phyloP scores from a whole-genome alignment of 2,113 vertebrate species.

The Steatornis caripensis region DNA sequence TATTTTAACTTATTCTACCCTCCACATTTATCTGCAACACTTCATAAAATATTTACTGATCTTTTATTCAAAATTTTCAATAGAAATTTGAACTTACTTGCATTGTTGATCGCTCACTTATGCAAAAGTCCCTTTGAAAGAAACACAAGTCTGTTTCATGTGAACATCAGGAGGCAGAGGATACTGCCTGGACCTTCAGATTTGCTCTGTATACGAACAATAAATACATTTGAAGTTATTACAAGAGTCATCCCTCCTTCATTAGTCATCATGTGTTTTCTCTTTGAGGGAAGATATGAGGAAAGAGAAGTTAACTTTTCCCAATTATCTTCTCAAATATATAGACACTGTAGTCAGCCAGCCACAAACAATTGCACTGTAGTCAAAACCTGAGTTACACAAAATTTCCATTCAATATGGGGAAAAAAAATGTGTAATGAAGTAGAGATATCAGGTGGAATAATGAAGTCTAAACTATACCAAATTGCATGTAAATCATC shows the following conservation, averaged over 20 bases:
- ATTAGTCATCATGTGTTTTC: neutral
- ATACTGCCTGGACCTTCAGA: neutral
- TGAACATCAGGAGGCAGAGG: neutral
- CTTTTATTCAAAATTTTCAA: neutral
- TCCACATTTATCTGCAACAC: neutral
- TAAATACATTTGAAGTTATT: neutral
- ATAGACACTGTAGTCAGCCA: neutral
- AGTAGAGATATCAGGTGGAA: neutral
- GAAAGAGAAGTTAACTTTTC: neutral
- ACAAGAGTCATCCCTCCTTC: neutral
- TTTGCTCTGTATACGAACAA: neutral
- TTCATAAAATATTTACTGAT: neutral
- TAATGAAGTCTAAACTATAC: neutral
- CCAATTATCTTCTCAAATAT: neutral
- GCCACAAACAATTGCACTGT: neutral
- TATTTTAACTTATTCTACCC: neutral
- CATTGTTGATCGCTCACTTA: neutral
- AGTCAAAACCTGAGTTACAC: neutral
- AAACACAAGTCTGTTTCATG: neutral
- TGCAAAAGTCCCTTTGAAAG: neutral
- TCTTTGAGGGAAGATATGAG: neutral
- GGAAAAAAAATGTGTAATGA: neutral
- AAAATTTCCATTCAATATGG: neutral
- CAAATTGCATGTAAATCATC: neutral
- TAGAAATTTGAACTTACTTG: neutral